Percentiles rank a stretch among this genome's conserved stretches.
These are phyloP conservation scores for Nemapogon koenigi DNA, from an alignment of 2,888 invertebrate genomes.

Conservation along the genomic window DNA sequence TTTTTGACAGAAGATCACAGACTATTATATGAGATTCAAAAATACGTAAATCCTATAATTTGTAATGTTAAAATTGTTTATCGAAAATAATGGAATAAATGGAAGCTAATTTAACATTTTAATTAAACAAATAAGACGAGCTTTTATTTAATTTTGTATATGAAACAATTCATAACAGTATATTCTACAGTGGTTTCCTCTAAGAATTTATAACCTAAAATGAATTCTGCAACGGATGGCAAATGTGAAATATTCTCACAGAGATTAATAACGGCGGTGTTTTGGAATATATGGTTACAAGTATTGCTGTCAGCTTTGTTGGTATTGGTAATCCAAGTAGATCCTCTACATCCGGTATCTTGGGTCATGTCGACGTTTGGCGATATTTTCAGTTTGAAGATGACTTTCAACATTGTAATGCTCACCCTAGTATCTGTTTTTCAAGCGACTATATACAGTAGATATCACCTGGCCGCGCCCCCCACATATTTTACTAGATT, in stretches of 20 bases:
- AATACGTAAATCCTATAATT: too few species aligned
- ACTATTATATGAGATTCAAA: too few species aligned
- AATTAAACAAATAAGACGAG: too few species aligned
- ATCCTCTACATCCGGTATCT: constrained; percentile 66
- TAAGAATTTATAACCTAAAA: constrained; percentile 20
- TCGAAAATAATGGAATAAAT: too few species aligned
- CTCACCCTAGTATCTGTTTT: constrained; percentile 69
- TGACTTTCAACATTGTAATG: constrained; percentile 70
- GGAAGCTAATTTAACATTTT: too few species aligned
- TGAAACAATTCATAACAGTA: too few species aligned
- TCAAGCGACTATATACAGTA: constrained; percentile 76
- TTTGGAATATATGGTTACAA: constrained; percentile 66
- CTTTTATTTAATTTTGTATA: too few species aligned
- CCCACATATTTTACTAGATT: constrained; percentile 72
- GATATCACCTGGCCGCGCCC: constrained; percentile 68
- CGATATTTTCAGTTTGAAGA: constrained; percentile 67
- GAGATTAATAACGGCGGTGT: constrained; percentile 66
- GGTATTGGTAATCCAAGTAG: constrained; percentile 66
- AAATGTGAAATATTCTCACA: constrained; percentile 64
- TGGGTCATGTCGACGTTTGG: constrained; percentile 70
- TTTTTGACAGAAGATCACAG: too few species aligned
- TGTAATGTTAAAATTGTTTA: too few species aligned
- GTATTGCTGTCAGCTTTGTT: constrained; percentile 52
- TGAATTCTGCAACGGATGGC: constrained; percentile 34
- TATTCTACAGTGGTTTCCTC: too few species aligned